Conservation (phyloP, 2,888 invertebrate genomes). For the Tyria jacobaeae region DNA sequence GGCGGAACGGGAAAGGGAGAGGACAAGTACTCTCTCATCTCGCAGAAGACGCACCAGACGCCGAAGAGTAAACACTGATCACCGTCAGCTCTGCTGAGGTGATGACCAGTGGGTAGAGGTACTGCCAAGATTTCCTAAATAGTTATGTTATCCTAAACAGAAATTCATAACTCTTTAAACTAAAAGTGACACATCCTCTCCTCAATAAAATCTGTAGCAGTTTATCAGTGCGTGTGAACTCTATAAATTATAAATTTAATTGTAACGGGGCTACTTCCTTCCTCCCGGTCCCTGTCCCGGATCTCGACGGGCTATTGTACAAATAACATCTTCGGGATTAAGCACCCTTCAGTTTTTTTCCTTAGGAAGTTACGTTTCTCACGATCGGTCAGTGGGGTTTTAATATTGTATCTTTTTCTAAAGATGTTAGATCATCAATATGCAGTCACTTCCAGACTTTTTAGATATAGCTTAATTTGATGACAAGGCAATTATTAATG, state of each 20-base stretch:
- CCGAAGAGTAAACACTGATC: too few species aligned
- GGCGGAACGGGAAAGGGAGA: too few species aligned
- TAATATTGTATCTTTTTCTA: slow-evolving; percentile 1
- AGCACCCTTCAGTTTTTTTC: slow-evolving; percentile 44
- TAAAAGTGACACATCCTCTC: slow-evolving; percentile 43
- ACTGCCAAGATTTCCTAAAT: too few species aligned
- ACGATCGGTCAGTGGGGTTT: slow-evolving; percentile 30
- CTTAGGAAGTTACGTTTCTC: slow-evolving; percentile 39
- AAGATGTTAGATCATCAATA: not conserved
- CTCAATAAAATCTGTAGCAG: slow-evolving; percentile 31
- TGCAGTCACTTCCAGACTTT: not conserved
- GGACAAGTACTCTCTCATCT: too few species aligned
- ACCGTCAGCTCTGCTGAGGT: too few species aligned
- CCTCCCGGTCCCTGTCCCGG: slow-evolving; percentile 48
- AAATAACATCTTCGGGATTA: slow-evolving; percentile 44
- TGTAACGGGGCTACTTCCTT: slow-evolving; percentile 62
- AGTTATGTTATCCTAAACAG: too few species aligned
- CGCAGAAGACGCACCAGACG: too few species aligned
- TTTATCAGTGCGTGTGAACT: slow-evolving; percentile 53
- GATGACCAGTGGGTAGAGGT: too few species aligned
- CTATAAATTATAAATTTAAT: slow-evolving; percentile 47
- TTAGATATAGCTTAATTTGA: not conserved
- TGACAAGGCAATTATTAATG: not conserved
- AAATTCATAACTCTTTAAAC: slow-evolving; percentile 18
- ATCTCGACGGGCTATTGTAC: slow-evolving; percentile 45